phyloP scores from a whole-genome alignment of 2,797 vertebrate genomes.

The Eupleurogrammus muticus region DNA sequence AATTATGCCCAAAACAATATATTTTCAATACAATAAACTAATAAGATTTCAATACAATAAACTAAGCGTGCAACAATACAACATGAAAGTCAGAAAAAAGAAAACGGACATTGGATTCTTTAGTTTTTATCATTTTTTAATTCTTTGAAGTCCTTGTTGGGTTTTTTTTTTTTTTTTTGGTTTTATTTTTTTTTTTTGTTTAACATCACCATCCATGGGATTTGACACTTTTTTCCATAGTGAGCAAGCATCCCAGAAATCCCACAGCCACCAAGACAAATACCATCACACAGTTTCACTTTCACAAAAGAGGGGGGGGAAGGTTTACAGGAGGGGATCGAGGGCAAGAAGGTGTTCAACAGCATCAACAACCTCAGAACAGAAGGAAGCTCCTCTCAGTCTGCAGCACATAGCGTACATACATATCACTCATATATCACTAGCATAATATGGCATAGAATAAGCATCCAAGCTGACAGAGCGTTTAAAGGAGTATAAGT shows the following conservation, averaged over 20 bases:
- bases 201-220: conserved; percentile 77
- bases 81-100: conserved; percentile 12
- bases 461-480: conserved; percentile 80
- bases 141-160: conserved; percentile 67
- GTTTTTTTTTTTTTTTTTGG: conserved; percentile 49
- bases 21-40: too few species aligned
- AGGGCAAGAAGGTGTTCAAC: conserved; percentile 54
- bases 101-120: conserved; percentile 16
- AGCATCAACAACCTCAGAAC: conserved; percentile 72
- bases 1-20: too few species aligned
- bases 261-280: conserved; percentile 80
- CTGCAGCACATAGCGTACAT: conserved; percentile 78
- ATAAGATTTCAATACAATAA: too few species aligned
- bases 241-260: conserved; percentile 79
- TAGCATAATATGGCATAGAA: conserved; percentile 82
- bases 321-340: conserved; percentile 46
- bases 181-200: conserved; percentile 54
- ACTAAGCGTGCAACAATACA: neutral
- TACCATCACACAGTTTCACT: conserved; percentile 82
- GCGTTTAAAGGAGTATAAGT: conserved; percentile 64
- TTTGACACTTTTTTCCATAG: conserved; percentile 75
- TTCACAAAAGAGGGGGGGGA: conserved; percentile 65
- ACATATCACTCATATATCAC: conserved; percentile 80
- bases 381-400: conserved; percentile 68
- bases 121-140: conserved; percentile 56